Conservation (phyloP, 1,140 invertebrate genomes). For the Coenobita brevimanus region DNA sequence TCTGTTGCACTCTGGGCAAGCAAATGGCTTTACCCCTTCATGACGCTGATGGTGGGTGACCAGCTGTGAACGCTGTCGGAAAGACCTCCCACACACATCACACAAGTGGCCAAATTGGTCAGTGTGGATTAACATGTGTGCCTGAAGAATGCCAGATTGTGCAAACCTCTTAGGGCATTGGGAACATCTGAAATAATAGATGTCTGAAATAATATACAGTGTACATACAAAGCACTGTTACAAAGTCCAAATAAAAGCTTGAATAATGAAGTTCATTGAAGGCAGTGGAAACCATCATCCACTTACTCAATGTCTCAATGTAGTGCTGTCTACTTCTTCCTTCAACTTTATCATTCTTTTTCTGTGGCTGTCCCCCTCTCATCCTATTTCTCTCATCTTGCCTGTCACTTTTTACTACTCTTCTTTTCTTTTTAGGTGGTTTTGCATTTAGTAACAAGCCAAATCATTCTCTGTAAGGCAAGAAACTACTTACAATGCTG, state of each 20-base stretch:
- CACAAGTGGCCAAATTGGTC: slow-evolving; percentile 41
- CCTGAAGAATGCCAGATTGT: slow-evolving; percentile 46
- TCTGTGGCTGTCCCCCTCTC: no score
- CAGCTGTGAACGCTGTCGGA: slow-evolving; percentile 50
- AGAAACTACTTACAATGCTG: no score
- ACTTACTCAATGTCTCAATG: neutral
- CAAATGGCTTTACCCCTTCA: slow-evolving; percentile 36
- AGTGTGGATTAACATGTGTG: slow-evolving; percentile 48
- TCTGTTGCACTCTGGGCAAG: slow-evolving; percentile 42
- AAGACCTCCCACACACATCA: slow-evolving; percentile 50
- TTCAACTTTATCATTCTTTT: no score
- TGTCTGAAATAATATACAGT: neutral
- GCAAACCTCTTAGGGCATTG: slow-evolving; percentile 47
- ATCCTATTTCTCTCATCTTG: no score
- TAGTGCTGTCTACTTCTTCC: no score
- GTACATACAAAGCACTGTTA: no score
- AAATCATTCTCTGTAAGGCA: no score
- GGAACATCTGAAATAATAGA: slow-evolving; percentile 14
- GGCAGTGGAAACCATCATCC: neutral
- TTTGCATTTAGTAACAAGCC: no score
- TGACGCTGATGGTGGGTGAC: slow-evolving; percentile 43
- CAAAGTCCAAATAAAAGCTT: neutral
- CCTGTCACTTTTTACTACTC: no score
- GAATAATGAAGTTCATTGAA: neutral
- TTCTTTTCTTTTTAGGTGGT: no score